Base-by-base conservation (phyloP, 2,797 vertebrate genomes). In the Hyperoplus lanceolatus region DNA sequence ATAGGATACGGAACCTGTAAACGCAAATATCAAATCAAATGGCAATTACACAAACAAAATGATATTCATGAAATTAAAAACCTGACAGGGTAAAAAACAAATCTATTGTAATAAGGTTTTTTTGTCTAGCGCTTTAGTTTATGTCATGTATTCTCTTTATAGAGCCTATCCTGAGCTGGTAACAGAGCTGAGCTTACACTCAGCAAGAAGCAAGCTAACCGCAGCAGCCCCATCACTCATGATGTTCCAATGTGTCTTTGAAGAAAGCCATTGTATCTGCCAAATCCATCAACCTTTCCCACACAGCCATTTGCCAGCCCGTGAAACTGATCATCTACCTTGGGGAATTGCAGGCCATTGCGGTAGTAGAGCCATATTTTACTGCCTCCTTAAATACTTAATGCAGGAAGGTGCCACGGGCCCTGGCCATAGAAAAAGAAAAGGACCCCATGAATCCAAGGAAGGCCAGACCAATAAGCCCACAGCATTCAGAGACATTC, bases 261-360 rank as follows among this genome's bases (percentile, higher is more conserved):
- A 93, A 90, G 89, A 89, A 87, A 79, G 29, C 80, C 84, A 78
- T 89, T 87, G 83, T 84, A 92, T 94, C 90, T 90, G 90, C 82
- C 88, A 93, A 90, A 94, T 93, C 92, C 90, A 93, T 94, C 93
- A 93, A 80, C 82, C 70, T 81, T 78, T 75, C 91, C 86, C 86
- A 90, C 83, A 80, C 75, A 90, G 89, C 78, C 86, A 85, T 91
- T 92, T 84, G 82, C 87, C 90, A 91, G 90, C 84, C 89, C 82
- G 86, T 86, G 91, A 92, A 95, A 95, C 92, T 88, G 93, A 95
- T 95, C 93, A 91, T 91, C 89, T 89, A 89, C 92, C 88, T 85
- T 63, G 84, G 89, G 91, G 90, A 29, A 93, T 83, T 82, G 83
- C 53, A 50, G 85, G 72, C 80, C 77, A 82, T 78, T 75, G 80